phyloP scores from a whole-genome alignment of 2,113 vertebrate genomes.

The Cricetomys ansorgei region DNA sequence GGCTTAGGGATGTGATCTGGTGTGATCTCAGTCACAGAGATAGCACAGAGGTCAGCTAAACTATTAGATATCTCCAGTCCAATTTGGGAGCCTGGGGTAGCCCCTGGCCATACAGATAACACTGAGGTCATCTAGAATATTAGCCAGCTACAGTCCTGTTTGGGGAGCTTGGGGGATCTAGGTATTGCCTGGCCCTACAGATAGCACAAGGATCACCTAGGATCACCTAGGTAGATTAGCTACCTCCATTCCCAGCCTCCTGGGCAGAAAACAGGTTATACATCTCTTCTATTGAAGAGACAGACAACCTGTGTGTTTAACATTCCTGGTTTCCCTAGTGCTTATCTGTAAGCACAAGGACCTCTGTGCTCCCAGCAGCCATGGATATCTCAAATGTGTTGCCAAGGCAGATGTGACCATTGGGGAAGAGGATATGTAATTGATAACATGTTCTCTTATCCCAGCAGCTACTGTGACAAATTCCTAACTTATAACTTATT shows the following conservation, averaged over 20 bases:
- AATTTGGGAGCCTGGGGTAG: not conserved
- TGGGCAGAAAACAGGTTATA: not conserved
- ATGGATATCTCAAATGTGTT: not conserved
- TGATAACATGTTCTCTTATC: too few relatives aligned
- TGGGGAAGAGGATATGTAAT: not conserved
- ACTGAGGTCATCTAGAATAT: not conserved
- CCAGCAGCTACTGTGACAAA: too few relatives aligned
- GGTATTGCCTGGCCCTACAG: not conserved
- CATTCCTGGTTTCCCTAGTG: not conserved
- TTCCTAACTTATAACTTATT: too few relatives aligned
- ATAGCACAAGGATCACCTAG: not conserved
- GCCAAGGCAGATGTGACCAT: not conserved
- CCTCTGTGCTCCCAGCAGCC: not conserved
- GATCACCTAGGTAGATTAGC: too few relatives aligned
- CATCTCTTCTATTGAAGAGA: not conserved
- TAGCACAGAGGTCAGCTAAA: not conserved
- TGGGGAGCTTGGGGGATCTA: not conserved
- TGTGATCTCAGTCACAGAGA: not conserved
- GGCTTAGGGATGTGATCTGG: too few relatives aligned
- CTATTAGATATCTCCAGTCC: not conserved
- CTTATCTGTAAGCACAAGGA: not conserved
- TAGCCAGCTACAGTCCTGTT: not conserved
- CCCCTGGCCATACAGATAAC: not conserved
- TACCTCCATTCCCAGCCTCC: not conserved
- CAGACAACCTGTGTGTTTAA: not conserved